These are phyloP conservation scores for Uropetala carovei DNA, from an alignment of 2,888 invertebrate genomes.

Conservation along the genomic window DNA sequence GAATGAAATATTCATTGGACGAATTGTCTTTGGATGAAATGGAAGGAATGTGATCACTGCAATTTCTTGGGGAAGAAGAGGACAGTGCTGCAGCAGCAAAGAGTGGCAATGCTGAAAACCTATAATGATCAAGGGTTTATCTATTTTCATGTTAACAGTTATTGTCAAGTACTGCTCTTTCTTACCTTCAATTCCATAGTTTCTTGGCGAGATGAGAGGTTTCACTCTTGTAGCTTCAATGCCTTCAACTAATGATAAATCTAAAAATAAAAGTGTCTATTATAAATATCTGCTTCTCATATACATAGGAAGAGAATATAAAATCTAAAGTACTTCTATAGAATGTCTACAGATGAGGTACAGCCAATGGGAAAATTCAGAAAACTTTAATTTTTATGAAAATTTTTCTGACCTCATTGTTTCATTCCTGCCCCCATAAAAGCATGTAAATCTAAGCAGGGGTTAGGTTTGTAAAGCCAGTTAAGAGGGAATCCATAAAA, in stretches of 20 bases:
- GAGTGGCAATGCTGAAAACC: no score
- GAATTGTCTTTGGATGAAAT: no score
- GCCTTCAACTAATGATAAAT: slow-evolving; percentile 32
- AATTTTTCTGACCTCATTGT: slow-evolving; percentile 73
- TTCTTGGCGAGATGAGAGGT: background rate
- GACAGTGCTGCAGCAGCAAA: no score
- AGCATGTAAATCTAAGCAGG: no score
- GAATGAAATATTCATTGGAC: no score
- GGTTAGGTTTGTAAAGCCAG: no score
- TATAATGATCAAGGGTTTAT: no score
- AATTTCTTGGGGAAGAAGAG: no score
- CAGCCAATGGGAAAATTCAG: slow-evolving; percentile 70
- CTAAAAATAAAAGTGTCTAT: background rate
- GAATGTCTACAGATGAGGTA: slow-evolving; percentile 61
- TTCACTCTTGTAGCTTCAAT: slow-evolving; percentile 38
- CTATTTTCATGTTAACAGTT: no score
- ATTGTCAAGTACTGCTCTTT: no score
- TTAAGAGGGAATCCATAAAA: no score
- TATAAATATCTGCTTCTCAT: background rate
- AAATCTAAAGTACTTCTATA: background rate
- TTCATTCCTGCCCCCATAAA: background rate
- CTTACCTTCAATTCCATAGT: slow-evolving; percentile 54
- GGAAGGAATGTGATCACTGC: no score
- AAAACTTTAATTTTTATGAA: slow-evolving; percentile 3
- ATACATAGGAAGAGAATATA: background rate